A percentile compares a stretch with the other conserved stretches of the same genome.
phyloP scores from a whole-genome alignment of 2,113 vertebrate genomes.

The Gorsachius goisagi region DNA sequence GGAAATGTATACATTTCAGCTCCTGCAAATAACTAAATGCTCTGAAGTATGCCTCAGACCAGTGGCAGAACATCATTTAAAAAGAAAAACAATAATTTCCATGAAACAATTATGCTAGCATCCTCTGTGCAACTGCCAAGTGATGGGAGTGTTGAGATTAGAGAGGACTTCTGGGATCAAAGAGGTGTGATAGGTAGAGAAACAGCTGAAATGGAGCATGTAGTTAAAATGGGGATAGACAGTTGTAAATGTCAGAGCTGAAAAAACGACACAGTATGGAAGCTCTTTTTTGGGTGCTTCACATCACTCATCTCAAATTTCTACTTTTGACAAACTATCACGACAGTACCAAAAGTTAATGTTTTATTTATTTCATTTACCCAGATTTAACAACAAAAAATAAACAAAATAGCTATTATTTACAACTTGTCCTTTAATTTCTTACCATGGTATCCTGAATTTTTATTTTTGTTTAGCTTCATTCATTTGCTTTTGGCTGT shows the following conservation, averaged over 20 bases:
- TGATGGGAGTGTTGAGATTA: not conserved
- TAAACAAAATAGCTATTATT: not conserved
- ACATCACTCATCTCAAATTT: not conserved
- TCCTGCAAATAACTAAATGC: not conserved
- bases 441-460: slow-evolving; percentile 2
- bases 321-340: not conserved
- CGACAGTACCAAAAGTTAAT: not conserved
- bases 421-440: slow-evolving; percentile 37
- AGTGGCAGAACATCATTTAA: not conserved
- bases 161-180: not conserved
- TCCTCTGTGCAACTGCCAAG: not conserved
- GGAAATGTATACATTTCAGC: not conserved
- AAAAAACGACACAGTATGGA: not conserved
- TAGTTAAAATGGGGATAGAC: not conserved
- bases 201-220: not conserved
- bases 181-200: not conserved
- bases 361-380: not conserved
- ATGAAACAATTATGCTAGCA: not conserved
- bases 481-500: slow-evolving; percentile 11
- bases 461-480: not conserved
- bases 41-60: not conserved
- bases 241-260: not conserved
- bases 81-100: not conserved
- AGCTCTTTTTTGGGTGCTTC: not conserved
- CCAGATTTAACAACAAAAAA: not conserved